Conservation (phyloP, 2,113 vertebrate genomes). For the Dermatemys mawii region DNA sequence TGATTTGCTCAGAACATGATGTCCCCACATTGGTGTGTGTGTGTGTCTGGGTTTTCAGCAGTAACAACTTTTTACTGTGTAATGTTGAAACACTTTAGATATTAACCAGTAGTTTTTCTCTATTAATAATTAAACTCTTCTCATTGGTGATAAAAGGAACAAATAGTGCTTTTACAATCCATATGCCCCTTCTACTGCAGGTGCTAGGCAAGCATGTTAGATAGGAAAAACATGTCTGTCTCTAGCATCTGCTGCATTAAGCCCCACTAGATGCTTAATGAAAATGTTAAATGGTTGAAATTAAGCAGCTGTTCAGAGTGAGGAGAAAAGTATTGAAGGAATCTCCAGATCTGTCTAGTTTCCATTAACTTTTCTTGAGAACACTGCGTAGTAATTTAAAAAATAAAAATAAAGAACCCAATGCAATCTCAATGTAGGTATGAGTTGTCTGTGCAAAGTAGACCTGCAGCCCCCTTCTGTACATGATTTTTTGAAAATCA, state of each 20-base stretch:
- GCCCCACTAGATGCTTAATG: background rate
- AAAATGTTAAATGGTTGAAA: slow-evolving; percentile 19
- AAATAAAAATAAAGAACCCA: background rate
- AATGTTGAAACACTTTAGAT: background rate
- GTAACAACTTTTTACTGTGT: background rate
- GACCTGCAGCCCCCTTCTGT: fast-evolving
- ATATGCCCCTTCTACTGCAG: background rate
- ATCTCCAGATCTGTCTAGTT: background rate
- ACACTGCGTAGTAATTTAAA: fast-evolving
- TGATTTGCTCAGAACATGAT: background rate
- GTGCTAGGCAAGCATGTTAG: background rate
- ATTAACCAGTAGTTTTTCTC: background rate
- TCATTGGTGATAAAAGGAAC: background rate
- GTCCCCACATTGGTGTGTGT: fast-evolving
- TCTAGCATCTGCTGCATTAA: slow-evolving; percentile 16
- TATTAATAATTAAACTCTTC: background rate
- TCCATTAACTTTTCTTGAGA: background rate
- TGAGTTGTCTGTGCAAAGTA: background rate
- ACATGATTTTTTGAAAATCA: background rate
- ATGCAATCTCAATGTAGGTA: background rate
- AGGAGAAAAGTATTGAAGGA: background rate
- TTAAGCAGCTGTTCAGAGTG: background rate
- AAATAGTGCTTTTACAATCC: background rate
- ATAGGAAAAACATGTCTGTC: background rate
- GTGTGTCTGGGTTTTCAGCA: background rate